Evolutionary conservation across 2,113 vertebrate species (phyloP), one percentile per base, ranked within the genome.

Genomic region (Rhinopomastus cyanomelas): DNA sequence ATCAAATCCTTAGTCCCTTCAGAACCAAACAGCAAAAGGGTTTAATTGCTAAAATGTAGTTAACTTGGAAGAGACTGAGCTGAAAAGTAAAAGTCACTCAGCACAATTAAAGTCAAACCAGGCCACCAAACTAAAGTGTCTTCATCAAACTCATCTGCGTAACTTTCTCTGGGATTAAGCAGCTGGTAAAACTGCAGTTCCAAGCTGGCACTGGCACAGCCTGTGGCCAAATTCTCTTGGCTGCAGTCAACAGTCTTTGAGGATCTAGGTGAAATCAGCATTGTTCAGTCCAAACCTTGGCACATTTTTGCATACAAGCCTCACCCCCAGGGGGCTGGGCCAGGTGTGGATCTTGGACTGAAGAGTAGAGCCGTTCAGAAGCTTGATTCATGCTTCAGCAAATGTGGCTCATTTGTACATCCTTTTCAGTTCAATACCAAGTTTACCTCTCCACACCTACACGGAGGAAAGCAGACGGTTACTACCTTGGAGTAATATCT

Each of bases 1-100:
- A n/a, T n/a, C n/a, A n/a, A n/a, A n/a, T n/a, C n/a, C 26, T 4
- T 15, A 19, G 3, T 4, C 0, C 32, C 77, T 29, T 11, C 32
- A 52, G 20, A 88, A 44, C 6, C 2, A 55, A 69, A 55, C 0
- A 56, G 6, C 7, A 74, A 59, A 89, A 83, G 3, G 5, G 46
- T 13, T 51, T 55, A 53, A 30, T 30, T 64, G 39, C 39, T 15
- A 42, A 42, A 42, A 42, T 42, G 39, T 15, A 42, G 15, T 42
- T 42, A 42, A 42, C 39, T 42, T 42, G 15, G n/a, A 42, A 42
- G 39, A 42, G 39, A 42, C 39, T 15, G 39, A 42, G 39, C 39
- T 42, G 39, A 42, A 15, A 42, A 42, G 39, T 42, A 42, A 42
- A 42, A 42, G n/a, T 42, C 39, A 42, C 39, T 15, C 11, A 42